Evolutionary conservation across 2,888 invertebrate species (phyloP).

Genomic region (Orthosia gothica): DNA sequence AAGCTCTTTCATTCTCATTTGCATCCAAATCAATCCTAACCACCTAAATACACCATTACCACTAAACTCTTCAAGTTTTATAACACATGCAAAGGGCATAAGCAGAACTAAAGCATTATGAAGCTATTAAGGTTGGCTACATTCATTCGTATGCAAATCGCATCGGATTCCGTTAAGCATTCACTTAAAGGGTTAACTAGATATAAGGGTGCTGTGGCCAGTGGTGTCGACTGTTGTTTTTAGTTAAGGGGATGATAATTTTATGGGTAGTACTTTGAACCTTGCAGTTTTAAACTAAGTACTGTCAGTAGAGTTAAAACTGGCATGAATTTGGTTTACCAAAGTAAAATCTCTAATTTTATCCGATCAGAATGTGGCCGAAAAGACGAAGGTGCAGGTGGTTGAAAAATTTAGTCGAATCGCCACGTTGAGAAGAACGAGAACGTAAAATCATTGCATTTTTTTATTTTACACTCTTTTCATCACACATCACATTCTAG

Average conservation of each 20-base stretch:
- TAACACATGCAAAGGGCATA: conserved; percentile 24
- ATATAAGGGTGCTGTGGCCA: conserved; percentile 14
- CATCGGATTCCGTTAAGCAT: conserved; percentile 50
- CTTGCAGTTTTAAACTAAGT: neutral
- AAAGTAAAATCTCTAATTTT: too few relatives aligned
- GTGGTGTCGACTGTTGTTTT: conserved; percentile 29
- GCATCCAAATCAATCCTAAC: conserved; percentile 40
- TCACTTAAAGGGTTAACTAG: conserved; percentile 59
- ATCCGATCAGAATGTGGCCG: too few relatives aligned
- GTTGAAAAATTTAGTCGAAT: too few relatives aligned
- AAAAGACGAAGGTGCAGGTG: too few relatives aligned
- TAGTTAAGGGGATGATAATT: conserved; percentile 6
- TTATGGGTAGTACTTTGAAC: conserved; percentile 8
- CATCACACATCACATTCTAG: too few relatives aligned
- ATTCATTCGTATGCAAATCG: conserved; percentile 63
- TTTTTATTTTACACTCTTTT: too few relatives aligned
- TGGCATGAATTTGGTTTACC: too few relatives aligned
- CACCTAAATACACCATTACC: neutral
- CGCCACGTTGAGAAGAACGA: too few relatives aligned
- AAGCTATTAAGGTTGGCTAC: conserved; percentile 39
- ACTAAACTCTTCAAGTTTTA: conserved; percentile 22
- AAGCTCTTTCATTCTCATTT: conserved; percentile 18
- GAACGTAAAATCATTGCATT: too few relatives aligned
- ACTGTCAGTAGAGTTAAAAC: too few relatives aligned
- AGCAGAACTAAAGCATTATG: conserved; percentile 38